Evolutionary conservation across 2,888 invertebrate species (phyloP).

Genomic region (Lepidochrysops patricia): DNA sequence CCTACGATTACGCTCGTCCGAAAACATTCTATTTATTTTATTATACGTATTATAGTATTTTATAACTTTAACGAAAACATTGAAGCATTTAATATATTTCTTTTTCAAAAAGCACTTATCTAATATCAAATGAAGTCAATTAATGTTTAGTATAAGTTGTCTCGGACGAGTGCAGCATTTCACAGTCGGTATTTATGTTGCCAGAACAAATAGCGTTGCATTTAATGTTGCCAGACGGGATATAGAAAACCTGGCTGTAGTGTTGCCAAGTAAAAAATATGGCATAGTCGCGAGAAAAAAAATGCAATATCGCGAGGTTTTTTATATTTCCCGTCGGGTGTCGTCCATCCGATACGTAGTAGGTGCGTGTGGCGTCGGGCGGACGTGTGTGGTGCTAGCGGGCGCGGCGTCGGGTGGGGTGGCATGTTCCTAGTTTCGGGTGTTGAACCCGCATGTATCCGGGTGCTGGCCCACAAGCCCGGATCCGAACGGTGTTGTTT

Average conservation of each 20-base stretch:
- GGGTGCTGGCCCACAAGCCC: slow-evolving; percentile 37
- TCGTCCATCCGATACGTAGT: neutral
- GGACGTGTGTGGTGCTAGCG: neutral
- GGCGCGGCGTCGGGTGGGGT: neutral
- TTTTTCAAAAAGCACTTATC: neutral
- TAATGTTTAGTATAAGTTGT: neutral
- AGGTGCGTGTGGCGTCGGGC: neutral
- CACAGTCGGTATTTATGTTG: neutral
- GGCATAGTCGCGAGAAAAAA: too few relatives aligned
- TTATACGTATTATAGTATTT: neutral
- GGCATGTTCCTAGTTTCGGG: slow-evolving; percentile 41
- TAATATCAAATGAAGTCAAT: slow-evolving; percentile 3
- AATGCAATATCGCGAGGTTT: neutral
- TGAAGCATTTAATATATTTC: neutral
- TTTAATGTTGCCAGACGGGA: neutral
- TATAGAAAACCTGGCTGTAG: neutral
- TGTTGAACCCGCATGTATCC: too few relatives aligned
- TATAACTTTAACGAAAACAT: too few relatives aligned
- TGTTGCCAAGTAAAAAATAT: too few relatives aligned
- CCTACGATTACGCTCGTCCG: slow-evolving; percentile 2
- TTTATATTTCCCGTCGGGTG: neutral
- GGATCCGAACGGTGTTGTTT: neutral
- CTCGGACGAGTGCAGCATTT: slow-evolving; percentile 5
- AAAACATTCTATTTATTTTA: neutral
- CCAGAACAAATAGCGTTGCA: slow-evolving; percentile 9